These are phyloP conservation scores for Xanthorhoe designata DNA, from an alignment of 2,888 invertebrate species.

Conservation along the genomic window DNA sequence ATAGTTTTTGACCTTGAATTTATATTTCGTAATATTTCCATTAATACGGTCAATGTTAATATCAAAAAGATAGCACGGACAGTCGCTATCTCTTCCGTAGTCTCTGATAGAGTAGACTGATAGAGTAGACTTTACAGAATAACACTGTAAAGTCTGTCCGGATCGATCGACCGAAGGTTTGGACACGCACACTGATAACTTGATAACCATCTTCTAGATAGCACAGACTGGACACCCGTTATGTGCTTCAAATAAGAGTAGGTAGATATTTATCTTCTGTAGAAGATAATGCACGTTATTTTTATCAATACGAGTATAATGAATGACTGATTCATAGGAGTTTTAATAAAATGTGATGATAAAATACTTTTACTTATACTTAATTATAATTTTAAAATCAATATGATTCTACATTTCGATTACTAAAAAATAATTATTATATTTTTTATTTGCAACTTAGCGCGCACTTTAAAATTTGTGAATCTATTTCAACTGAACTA, in stretches of 20 bases:
- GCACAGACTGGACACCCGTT: conserved; percentile 54
- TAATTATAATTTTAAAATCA: no score
- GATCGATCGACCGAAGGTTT: conserved; percentile 58
- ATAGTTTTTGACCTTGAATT: conserved; percentile 18
- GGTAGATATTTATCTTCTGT: conserved; percentile 52
- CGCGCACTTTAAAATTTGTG: no score
- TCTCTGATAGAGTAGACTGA: conserved; percentile 52
- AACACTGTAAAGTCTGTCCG: conserved; percentile 29
- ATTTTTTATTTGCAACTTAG: no score
- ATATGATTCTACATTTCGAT: no score
- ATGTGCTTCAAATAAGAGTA: conserved; percentile 54
- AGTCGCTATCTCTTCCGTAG: conserved; percentile 59
- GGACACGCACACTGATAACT: conserved; percentile 71
- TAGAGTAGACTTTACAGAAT: no score
- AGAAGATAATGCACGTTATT: conserved; percentile 67
- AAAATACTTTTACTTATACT: conserved; percentile 8
- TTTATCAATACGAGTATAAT: conserved; percentile 48
- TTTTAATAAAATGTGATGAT: conserved; percentile 47
- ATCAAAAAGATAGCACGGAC: conserved; percentile 51
- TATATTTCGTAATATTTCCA: conserved; percentile 36
- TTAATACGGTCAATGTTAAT: conserved; percentile 67
- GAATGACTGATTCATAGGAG: conserved; percentile 45
- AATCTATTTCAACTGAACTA: no score
- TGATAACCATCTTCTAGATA: conserved; percentile 74
- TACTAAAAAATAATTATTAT: no score